phyloP scores from a whole-genome alignment of 2,797 vertebrate genomes.

The Eidolon dupreanum region DNA sequence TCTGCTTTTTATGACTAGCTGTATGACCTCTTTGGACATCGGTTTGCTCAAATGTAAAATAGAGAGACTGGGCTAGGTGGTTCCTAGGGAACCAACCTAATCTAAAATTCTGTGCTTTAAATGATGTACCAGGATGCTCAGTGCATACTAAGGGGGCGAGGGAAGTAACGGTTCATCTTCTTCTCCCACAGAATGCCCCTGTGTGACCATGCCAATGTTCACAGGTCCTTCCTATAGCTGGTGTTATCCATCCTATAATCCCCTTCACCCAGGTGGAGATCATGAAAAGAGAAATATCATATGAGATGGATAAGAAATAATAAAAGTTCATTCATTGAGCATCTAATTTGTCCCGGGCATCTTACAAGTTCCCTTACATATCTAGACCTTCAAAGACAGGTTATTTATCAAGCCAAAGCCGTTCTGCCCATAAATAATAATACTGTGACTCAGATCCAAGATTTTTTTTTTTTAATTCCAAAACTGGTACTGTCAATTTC shows the following conservation, averaged over 20 bases:
- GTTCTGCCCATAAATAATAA: not conserved
- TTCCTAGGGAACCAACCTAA: conserved; percentile 2
- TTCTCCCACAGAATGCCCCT: not conserved
- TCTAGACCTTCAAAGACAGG: not conserved
- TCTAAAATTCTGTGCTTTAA: not conserved
- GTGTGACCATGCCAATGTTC: not conserved
- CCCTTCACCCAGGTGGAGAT: not conserved
- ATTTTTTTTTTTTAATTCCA: not conserved
- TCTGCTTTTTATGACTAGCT: not conserved
- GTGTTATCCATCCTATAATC: not conserved
- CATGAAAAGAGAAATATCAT: conserved; percentile 37
- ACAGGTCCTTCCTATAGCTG: not conserved
- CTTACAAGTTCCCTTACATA: not conserved
- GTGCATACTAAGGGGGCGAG: not conserved
- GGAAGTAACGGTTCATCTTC: not conserved
- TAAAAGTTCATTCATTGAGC: conserved; percentile 7
- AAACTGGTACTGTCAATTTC: not conserved
- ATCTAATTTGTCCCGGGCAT: not conserved
- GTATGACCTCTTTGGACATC: not conserved
- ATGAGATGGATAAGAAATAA: not conserved
- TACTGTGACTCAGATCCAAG: not conserved
- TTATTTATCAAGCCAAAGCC: not conserved
- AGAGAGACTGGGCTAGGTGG: not conserved
- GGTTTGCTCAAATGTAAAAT: not conserved
- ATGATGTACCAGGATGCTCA: not conserved